Evolutionary conservation across 2,888 invertebrate species (phyloP).

Genomic region (Linnaemya vulpina): DNA sequence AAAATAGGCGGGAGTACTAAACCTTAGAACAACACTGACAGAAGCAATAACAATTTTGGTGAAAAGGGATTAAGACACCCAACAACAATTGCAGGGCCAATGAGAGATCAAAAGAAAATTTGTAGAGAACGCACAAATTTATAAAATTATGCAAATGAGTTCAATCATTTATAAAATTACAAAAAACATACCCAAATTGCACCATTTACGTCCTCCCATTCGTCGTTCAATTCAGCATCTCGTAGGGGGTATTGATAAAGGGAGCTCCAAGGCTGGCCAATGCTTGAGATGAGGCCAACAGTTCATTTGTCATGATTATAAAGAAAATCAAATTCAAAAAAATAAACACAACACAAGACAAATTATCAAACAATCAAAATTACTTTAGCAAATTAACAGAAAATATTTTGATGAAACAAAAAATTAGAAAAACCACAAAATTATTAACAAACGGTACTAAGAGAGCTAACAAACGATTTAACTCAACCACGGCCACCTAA

Average conservation of each 20-base stretch:
- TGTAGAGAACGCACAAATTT: not conserved
- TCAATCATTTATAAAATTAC: constrained; percentile 9
- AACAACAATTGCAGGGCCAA: not conserved
- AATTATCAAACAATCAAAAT: not conserved
- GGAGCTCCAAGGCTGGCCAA: constrained; percentile 75
- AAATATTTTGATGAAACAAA: too few species aligned
- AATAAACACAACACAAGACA: constrained; percentile 35
- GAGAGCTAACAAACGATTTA: too few species aligned
- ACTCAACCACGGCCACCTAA: too few species aligned
- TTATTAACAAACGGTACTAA: too few species aligned
- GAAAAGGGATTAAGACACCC: not conserved
- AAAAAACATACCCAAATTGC: constrained; percentile 81
- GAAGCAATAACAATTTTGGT: constrained; percentile 32
- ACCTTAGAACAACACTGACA: not conserved
- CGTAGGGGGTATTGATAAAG: constrained; percentile 78
- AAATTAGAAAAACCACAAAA: too few species aligned
- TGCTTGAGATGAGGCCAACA: constrained; percentile 70
- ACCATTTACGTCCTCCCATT: constrained; percentile 78
- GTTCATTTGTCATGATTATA: constrained; percentile 47
- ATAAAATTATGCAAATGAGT: not conserved
- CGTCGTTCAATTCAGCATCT: constrained; percentile 78
- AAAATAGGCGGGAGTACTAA: not conserved
- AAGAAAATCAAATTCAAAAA: constrained; percentile 21
- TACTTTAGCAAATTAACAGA: too few species aligned
- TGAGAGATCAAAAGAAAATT: not conserved